phyloP scores from a whole-genome alignment of 2,113 vertebrate genomes.

The Heterotilapia buettikoferi region DNA sequence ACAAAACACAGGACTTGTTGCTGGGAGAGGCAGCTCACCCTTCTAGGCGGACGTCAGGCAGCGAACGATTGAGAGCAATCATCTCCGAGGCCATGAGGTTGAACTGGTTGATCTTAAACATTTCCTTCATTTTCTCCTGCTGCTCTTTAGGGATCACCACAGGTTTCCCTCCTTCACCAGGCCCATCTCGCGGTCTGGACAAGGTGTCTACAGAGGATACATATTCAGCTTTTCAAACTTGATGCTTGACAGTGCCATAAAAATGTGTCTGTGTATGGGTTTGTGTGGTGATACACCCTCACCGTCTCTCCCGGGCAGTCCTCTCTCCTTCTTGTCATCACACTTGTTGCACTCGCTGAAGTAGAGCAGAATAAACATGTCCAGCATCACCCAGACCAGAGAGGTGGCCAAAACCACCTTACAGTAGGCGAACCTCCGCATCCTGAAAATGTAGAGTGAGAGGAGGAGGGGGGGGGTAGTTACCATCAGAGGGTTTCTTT shows the following conservation, averaged over 20 bases:
- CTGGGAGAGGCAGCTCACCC: slow-evolving; percentile 78
- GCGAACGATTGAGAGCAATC: slow-evolving; percentile 95
- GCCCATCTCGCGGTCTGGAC: slow-evolving; percentile 88
- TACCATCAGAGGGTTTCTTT: not conserved
- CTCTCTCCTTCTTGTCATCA: slow-evolving; percentile 91
- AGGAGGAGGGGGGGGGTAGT: not conserved
- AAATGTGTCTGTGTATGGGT: not conserved
- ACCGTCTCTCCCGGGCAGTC: slow-evolving; percentile 78
- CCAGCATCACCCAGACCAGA: slow-evolving; percentile 98
- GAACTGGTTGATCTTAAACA: slow-evolving; percentile 99
- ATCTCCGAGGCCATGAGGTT: slow-evolving; percentile 99
- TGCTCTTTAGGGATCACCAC: slow-evolving; percentile 96
- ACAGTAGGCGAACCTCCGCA: slow-evolving; percentile 98
- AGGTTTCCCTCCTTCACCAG: slow-evolving; percentile 96
- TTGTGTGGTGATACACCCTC: not conserved
- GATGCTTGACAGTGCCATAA: not conserved
- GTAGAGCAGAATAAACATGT: slow-evolving; percentile 98
- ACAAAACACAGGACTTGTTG: not conserved
- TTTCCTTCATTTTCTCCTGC: slow-evolving; percentile 99
- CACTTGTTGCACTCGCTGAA: slow-evolving; percentile 99
- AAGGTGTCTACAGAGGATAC: slow-evolving; percentile 74
- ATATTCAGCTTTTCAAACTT: not conserved
- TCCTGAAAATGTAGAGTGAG: slow-evolving; percentile 57
- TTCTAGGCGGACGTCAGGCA: slow-evolving; percentile 95
- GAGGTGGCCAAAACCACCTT: slow-evolving; percentile 99